phyloP scores from a whole-genome alignment of 2,888 invertebrate genomes.

The Eupithecia pulchellata region DNA sequence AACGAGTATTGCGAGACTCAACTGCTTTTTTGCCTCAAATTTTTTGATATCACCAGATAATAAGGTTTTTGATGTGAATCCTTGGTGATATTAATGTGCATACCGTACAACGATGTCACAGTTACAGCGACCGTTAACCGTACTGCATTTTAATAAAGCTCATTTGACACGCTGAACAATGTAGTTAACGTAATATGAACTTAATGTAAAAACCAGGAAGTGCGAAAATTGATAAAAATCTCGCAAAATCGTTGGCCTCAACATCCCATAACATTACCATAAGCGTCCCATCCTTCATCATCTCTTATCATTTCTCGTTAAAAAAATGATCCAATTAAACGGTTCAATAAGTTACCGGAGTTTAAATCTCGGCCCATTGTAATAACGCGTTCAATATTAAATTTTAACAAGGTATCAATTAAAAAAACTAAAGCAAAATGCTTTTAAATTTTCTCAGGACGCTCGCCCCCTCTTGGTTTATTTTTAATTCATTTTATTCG shows the following conservation, averaged over 20 bases:
- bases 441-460: conserved; percentile 84
- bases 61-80: background rate
- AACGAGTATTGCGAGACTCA: background rate
- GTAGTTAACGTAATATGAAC: conserved; percentile 13
- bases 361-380: conserved; percentile 84
- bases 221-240: conserved; percentile 28
- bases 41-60: background rate
- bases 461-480: conserved; percentile 80
- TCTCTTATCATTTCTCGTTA: conserved; percentile 80
- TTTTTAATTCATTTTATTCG: conserved; percentile 85
- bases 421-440: conserved; percentile 85
- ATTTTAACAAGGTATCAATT: conserved; percentile 86
- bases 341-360: conserved; percentile 82
- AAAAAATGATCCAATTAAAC: conserved; percentile 83
- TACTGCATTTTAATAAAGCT: conserved; percentile 7
- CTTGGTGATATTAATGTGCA: background rate
- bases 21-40: background rate
- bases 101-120: background rate
- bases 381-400: conserved; percentile 85
- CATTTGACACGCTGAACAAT: conserved; percentile 17
- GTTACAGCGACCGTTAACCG: background rate
- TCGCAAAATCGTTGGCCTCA: conserved; percentile 25
- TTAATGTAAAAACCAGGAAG: conserved; percentile 29
- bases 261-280: conserved; percentile 38
- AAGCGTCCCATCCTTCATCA: conserved; percentile 65